A percentile compares a stretch with the other conserved stretches of the same genome.
Conservation (phyloP, 2,797 vertebrate genomes). For the Darevskia nairensis region DNA sequence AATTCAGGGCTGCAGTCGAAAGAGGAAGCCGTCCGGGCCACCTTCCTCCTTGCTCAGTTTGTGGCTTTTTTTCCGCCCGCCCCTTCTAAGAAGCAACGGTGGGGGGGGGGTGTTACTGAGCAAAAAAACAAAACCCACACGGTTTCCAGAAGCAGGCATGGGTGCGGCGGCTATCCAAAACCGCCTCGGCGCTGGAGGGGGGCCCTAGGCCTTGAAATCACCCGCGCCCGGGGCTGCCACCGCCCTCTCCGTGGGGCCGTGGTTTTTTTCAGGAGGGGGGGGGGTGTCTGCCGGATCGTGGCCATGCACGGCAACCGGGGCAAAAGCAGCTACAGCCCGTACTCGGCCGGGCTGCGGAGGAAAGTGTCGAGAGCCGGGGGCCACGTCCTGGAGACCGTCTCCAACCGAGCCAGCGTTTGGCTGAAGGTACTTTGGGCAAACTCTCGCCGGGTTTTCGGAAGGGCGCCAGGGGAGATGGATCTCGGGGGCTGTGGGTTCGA, state of each 20-base stretch:
- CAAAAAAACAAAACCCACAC: too few relatives aligned
- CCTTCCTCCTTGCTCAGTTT: constrained; percentile 5
- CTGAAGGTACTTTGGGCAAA: constrained; percentile 79
- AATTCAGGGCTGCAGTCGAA: not conserved
- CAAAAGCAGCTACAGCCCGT: constrained; percentile 86
- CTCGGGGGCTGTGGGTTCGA: too few relatives aligned
- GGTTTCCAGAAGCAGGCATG: not conserved
- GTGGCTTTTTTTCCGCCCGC: not conserved
- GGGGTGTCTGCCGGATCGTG: not conserved
- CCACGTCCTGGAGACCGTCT: constrained; percentile 80
- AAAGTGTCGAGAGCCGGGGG: constrained; percentile 69
- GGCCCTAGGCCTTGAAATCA: not conserved
- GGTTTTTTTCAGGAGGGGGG: not conserved
- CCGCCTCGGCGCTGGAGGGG: not conserved
- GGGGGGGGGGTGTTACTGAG: too few relatives aligned
- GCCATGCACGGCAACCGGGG: constrained; percentile 81
- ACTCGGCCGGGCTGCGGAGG: constrained; percentile 73
- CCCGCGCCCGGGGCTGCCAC: too few relatives aligned
- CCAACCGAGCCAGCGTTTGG: constrained; percentile 77
- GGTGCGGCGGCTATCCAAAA: rapidly evolving
- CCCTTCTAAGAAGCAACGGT: not conserved
- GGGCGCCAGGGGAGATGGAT: too few relatives aligned
- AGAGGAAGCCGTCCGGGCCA: not conserved
- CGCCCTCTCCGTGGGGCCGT: not conserved
- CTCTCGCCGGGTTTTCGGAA: too few relatives aligned